Percentiles rank a stretch among this genome's conserved stretches.
Evolutionary conservation across 2,888 invertebrate genomes (phyloP).

Genomic region (Clepsis dumicolana): DNA sequence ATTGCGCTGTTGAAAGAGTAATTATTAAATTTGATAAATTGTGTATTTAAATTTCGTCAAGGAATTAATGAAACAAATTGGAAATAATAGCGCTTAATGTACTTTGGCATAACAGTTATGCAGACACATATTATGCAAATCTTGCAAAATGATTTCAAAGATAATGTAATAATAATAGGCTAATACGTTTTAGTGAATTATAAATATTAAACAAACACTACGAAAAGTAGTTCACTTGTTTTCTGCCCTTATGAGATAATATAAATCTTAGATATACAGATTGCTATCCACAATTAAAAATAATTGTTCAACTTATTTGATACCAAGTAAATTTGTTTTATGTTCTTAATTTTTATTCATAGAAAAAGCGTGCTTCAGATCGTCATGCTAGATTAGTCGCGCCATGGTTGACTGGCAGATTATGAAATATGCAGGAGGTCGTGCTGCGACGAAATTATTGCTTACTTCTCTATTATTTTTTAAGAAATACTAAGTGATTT

Average conservation of each 20-base stretch:
- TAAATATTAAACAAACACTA: no score
- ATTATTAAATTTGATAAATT: no score
- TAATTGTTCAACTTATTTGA: background rate
- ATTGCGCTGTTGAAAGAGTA: no score
- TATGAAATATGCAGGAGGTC: constrained; percentile 57
- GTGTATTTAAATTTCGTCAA: no score
- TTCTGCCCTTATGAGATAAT: background rate
- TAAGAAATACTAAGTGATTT: constrained; percentile 27
- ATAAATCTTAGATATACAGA: background rate
- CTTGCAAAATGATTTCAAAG: no score
- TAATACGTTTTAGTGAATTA: no score
- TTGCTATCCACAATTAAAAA: background rate
- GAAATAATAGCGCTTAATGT: no score
- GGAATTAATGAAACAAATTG: no score
- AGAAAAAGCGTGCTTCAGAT: constrained; percentile 37
- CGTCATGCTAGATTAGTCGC: constrained; percentile 39
- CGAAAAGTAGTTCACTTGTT: no score
- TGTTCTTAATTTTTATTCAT: constrained; percentile 24
- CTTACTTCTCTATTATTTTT: constrained; percentile 37
- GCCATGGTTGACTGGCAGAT: constrained; percentile 53
- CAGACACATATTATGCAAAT: no score
- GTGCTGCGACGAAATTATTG: constrained; percentile 46
- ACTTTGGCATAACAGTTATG: no score
- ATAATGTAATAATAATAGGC: no score
- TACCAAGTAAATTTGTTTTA: constrained; percentile 9